phyloP scores from a whole-genome alignment of 1,140 invertebrate species.

The Teleopsis dalmanni region DNA sequence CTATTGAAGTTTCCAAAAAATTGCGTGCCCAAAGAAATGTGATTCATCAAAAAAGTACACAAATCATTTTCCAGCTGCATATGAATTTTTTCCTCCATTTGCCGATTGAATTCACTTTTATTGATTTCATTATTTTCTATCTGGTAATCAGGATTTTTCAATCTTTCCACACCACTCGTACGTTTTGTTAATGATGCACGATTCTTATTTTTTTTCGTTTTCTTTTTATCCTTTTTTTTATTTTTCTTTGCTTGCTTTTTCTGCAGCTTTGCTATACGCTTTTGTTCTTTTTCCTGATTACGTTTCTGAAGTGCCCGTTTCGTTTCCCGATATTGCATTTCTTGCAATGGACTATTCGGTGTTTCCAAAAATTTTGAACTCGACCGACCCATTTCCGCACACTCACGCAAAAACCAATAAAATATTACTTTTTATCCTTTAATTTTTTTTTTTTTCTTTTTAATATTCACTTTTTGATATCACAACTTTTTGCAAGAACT shows the following conservation, averaged over 20 bases:
- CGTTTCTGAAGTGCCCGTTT: constrained; percentile 12
- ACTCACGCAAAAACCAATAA: too few species aligned
- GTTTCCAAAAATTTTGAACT: constrained; percentile 23
- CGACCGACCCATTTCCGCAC: constrained; percentile 25
- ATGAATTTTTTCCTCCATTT: constrained; percentile 45
- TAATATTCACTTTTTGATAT: too few species aligned
- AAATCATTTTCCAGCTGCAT: constrained; percentile 54
- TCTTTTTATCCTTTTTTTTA: constrained; percentile 1
- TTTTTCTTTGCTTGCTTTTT: constrained; percentile 21
- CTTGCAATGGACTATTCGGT: constrained; percentile 24
- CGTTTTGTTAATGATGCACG: neutral
- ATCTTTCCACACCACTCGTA: constrained; percentile 14
- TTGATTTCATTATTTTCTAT: constrained; percentile 9
- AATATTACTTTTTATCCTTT: neutral
- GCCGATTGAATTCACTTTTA: constrained; percentile 21
- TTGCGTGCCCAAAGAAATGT: constrained; percentile 65
- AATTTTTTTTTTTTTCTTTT: constrained; percentile 4
- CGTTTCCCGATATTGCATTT: constrained; percentile 19
- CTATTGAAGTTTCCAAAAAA: constrained; percentile 71
- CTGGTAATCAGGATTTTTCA: constrained; percentile 12
- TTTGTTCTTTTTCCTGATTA: constrained; percentile 27
- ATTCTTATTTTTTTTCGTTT: neutral
- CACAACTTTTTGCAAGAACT: too few species aligned
- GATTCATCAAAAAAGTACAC: constrained; percentile 65
- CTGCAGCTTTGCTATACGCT: constrained; percentile 25